Conservation (phyloP, 2,888 invertebrate genomes). For the Platyscelio sp. region DNA sequence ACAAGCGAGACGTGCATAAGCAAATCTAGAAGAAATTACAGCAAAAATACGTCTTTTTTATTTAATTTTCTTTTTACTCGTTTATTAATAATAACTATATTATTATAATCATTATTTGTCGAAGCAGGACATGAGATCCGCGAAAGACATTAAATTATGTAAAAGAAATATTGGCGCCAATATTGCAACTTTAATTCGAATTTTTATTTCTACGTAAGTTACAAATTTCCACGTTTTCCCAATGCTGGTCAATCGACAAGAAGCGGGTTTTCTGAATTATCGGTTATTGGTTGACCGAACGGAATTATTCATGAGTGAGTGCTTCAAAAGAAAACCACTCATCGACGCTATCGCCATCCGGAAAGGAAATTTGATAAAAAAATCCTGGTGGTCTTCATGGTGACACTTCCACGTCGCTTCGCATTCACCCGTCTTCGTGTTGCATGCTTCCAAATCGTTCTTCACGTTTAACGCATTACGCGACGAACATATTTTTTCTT, state of each 20-base stretch:
- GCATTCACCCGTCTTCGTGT: constrained; percentile 57
- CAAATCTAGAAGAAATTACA: too few species aligned
- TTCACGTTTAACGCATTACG: constrained; percentile 49
- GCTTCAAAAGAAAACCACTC: constrained; percentile 77
- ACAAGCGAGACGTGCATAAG: background rate
- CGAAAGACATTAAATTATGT: too few species aligned
- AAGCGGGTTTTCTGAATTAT: constrained; percentile 74
- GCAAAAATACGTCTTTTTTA: too few species aligned
- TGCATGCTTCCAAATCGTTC: constrained; percentile 44
- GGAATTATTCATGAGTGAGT: constrained; percentile 81
- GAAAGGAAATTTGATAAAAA: constrained; percentile 77
- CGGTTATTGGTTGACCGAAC: constrained; percentile 77
- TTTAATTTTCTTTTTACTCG: too few species aligned
- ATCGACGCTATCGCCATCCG: constrained; percentile 68
- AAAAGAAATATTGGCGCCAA: background rate
- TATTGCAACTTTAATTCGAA: constrained; percentile 49
- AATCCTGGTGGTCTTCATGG: constrained; percentile 72
- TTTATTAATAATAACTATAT: too few species aligned
- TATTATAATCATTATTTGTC: too few species aligned
- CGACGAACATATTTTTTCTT: constrained; percentile 56
- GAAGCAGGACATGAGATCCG: too few species aligned
- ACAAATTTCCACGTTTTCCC: constrained; percentile 69
- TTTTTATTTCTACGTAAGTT: constrained; percentile 30
- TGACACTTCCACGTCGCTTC: constrained; percentile 64
- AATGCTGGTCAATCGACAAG: constrained; percentile 41